Conservation (phyloP, 1,140 invertebrate genomes). For the Drosophila eugracilis region DNA sequence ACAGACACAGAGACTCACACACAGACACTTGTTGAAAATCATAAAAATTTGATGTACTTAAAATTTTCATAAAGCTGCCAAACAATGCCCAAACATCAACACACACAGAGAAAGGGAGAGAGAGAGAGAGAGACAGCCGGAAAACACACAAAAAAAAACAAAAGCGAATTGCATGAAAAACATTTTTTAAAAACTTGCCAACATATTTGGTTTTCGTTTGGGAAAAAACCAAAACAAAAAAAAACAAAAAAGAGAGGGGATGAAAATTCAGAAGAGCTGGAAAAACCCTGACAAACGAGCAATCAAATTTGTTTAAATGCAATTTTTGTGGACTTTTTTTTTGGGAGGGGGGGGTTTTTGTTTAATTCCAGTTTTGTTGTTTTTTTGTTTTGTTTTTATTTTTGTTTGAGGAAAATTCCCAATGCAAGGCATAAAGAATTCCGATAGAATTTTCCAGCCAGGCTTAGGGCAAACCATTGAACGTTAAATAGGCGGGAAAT, state of each 20-base stretch:
- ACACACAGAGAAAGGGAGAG: slow-evolving; percentile 8
- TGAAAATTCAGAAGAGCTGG: too few relatives aligned
- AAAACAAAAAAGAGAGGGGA: neutral
- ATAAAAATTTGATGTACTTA: slow-evolving; percentile 72
- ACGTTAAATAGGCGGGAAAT: slow-evolving; percentile 22
- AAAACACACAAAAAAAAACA: slow-evolving; percentile 1
- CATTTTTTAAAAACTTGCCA: slow-evolving; percentile 38
- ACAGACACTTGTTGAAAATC: slow-evolving; percentile 64
- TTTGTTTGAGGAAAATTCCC: slow-evolving; percentile 9
- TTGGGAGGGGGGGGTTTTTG: neutral
- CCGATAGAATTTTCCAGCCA: neutral
- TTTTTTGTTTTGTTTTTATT: neutral
- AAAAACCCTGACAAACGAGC: slow-evolving; percentile 7
- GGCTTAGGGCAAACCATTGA: slow-evolving; percentile 14
- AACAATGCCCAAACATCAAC: slow-evolving; percentile 54
- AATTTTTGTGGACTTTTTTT: slow-evolving; percentile 51
- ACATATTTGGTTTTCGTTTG: slow-evolving; percentile 18
- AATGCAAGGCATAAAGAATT: slow-evolving; percentile 12
- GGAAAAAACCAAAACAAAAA: neutral
- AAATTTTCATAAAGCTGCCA: slow-evolving; percentile 67
- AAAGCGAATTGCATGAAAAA: slow-evolving; percentile 21
- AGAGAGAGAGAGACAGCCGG: too few relatives aligned
- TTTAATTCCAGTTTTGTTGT: neutral
- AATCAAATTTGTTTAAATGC: slow-evolving; percentile 59
- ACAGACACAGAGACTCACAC: too few relatives aligned